Conservation (phyloP, 2,888 invertebrate species). For the Polydesmus complanatus region DNA sequence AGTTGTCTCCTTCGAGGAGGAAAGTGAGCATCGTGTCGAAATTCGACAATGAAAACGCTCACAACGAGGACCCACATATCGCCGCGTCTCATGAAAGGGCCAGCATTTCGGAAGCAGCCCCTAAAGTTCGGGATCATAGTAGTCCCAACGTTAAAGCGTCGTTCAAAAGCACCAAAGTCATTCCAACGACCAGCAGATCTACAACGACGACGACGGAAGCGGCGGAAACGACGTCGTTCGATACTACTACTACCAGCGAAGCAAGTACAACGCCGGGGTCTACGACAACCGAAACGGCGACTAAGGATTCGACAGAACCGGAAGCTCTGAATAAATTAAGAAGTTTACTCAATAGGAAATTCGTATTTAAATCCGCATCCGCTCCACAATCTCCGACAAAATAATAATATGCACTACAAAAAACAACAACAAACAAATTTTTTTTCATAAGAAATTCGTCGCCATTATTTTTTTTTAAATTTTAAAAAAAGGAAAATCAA, state of each 20-base stretch:
- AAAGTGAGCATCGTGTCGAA: neutral
- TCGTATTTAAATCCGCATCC: conserved; percentile 5
- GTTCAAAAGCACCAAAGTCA: neutral
- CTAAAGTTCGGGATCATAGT: neutral
- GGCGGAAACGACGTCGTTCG: neutral
- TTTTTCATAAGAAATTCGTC: too few species aligned
- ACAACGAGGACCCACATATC: neutral
- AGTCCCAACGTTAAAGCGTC: neutral
- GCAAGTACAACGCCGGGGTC: neutral
- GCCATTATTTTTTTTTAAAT: too few species aligned
- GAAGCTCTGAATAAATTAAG: conserved; percentile 10
- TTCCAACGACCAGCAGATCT: neutral
- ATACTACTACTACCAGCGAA: neutral
- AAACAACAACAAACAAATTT: too few species aligned
- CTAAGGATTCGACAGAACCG: neutral
- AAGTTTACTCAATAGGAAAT: conserved; percentile 6
- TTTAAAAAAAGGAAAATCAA: too few species aligned
- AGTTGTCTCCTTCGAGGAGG: neutral
- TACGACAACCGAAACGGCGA: neutral
- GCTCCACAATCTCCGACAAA: neutral
- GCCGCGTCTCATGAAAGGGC: neutral
- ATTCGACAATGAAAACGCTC: neutral
- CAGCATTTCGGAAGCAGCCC: neutral
- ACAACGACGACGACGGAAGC: neutral
- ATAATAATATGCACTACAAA: too few species aligned